Conservation (phyloP, 2,797 vertebrate species). For the Dromococcyx pavoninus region DNA sequence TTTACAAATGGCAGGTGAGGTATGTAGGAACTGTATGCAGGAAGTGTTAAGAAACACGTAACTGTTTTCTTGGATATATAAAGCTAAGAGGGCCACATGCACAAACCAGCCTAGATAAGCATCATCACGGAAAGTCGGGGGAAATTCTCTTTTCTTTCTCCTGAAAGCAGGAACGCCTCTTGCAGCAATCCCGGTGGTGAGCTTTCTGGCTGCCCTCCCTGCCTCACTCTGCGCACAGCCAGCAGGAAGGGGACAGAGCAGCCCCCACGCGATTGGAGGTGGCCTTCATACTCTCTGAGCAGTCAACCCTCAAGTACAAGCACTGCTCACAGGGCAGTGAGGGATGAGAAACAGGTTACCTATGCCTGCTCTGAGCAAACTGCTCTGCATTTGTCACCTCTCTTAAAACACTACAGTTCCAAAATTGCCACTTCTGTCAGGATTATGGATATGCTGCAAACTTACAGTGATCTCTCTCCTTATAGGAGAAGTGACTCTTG, state of each 20-base stretch:
- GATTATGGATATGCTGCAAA: rapidly evolving
- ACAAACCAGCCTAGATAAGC: rapidly evolving
- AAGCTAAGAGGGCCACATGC: not conserved
- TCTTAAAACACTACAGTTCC: not conserved
- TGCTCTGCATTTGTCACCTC: not conserved
- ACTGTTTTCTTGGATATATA: rapidly evolving
- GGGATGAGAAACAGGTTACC: not conserved
- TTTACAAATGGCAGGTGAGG: rapidly evolving
- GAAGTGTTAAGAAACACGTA: not conserved
- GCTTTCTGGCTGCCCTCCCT: not conserved
- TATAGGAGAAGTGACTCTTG: rapidly evolving
- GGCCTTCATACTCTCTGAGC: rapidly evolving
- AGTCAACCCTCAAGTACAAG: rapidly evolving
- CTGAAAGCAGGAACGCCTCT: rapidly evolving
- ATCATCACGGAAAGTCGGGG: not conserved
- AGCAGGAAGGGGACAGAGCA: not conserved
- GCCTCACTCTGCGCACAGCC: rapidly evolving
- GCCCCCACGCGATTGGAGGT: not conserved
- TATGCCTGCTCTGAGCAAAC: not conserved
- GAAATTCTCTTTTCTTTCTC: not conserved
- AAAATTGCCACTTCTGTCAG: rapidly evolving
- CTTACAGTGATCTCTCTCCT: rapidly evolving
- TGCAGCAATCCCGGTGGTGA: rapidly evolving
- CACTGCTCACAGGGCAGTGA: rapidly evolving
- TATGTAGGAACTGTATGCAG: rapidly evolving